Evolutionary conservation across 1,140 invertebrate species (phyloP), one percentile per base, ranked within the genome.

Genomic region (Rhyzopertha dominica): DNA sequence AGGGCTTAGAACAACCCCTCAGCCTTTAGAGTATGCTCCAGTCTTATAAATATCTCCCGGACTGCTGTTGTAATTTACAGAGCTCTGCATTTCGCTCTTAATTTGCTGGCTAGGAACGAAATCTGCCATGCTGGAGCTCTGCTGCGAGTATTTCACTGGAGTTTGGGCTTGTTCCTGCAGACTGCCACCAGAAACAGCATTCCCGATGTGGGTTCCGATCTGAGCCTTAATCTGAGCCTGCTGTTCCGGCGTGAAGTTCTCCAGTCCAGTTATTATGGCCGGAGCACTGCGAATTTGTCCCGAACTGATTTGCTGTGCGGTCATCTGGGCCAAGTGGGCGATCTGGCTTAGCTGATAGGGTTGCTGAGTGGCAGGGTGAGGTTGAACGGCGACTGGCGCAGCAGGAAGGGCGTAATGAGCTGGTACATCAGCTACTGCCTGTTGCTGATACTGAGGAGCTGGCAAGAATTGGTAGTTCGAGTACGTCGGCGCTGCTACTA

Each of bases 221-320:
- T 66, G 61, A 4, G 51, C 53, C 34, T 66, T 66, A 40, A 66
- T 66, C 42, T 66, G 62, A 10, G 54, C 59, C 39, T 66, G 64
- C 29, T 65, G 62, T 43, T 66, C 64, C 5, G 62, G 59, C 1
- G 54, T 54, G 37, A 66, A 66, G 44, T 63, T 53, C 40, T 66
- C 64, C 12, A 66, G 55, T 7, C 64, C 64, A 0, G 64, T 65
- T 17, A 66, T 60, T 28, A 66, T 66, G 5, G 64, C 57, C 0
- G 64, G 62, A 17, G 54, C 43, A 0, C 64, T 0, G 64, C 64
- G 13, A 66, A 59, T 28, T 65, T 66, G 5, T 62, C 57, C 0
- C 62, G 62, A 17, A 53, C 43, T 0, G 32, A 53, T 58, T 30
- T 58, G 60, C 30, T 64, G 62, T 12, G 60, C 54, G 2, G 57